Conservation (phyloP, 2,113 vertebrate genomes). For the Indicator maculatus region DNA sequence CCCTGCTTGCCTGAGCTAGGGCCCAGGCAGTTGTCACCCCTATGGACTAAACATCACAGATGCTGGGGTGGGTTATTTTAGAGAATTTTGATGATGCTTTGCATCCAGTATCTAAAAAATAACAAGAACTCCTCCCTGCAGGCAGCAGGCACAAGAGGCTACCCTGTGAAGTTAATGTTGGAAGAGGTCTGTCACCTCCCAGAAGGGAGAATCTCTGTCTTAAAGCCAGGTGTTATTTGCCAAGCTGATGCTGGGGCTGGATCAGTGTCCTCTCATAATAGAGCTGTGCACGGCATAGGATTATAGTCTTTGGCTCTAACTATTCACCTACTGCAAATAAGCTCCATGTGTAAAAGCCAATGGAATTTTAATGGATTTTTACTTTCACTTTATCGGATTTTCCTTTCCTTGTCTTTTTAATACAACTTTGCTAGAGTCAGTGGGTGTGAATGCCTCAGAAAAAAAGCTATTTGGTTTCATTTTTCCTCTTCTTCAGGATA, state of each 20-base stretch:
- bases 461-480: background rate
- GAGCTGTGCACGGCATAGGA: background rate
- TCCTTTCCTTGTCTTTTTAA: slow-evolving; percentile 13
- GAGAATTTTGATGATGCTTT: background rate
- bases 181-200: background rate
- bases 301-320: background rate
- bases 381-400: slow-evolving; percentile 1
- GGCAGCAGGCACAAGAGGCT: background rate
- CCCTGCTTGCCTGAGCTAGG: background rate
- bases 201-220: background rate
- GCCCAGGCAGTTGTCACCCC: background rate
- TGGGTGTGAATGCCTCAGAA: background rate
- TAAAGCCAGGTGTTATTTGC: background rate
- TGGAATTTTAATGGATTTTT: slow-evolving; percentile 9
- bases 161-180: background rate
- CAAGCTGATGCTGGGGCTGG: background rate
- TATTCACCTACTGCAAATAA: slow-evolving; percentile 5
- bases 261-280: background rate
- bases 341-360: background rate
- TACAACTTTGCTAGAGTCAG: background rate
- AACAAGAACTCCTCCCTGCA: background rate
- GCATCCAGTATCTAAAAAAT: background rate
- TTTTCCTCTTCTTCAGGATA: background rate
- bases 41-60: fast-evolving
- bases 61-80: background rate